Base-by-base conservation (phyloP, 2,797 vertebrate species). In the Smutsia gigantea region DNA sequence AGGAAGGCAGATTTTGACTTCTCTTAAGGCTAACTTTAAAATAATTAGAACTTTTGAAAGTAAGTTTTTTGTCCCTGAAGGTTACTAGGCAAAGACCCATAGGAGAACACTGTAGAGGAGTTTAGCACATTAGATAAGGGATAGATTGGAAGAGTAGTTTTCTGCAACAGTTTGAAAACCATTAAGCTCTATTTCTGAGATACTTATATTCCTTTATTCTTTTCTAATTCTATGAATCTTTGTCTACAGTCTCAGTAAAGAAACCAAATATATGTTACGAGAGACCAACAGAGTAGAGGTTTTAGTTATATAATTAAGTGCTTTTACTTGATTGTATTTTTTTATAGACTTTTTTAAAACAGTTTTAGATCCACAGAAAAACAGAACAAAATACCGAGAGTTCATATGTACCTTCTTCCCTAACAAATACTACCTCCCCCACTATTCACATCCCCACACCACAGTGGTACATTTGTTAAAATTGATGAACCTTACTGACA, bases 141-240 rank as follows among this genome's bases (percentile, higher is more conserved):
- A 29, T 82, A 88, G n/a, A 63, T 72, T 51, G 25, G 25, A 96
- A 94, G 63, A 93, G 3, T 25, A 19, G 53, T 88, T 89, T 91
- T 86, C 63, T 91, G 46, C 74, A 83, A 53, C 51, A 94, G 19
- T 81, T 91, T 92, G 68, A 95, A 86, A 92, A 81, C 31, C 4
- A 1, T 71, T 74, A 53, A 46, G 37, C 19, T 82, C 17, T 78
- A 14, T 84, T 97, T 90, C 29, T 83, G 29, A 83, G 31, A 21
- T 96, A 29, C 89, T 69, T 94, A 64, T 75, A 37, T 81, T 87
- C 23, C 42, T 92, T 86, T 42, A 18, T 94, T 93, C 23, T 49
- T 96, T 96, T 92, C 29, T 86, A 85, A 90, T 85, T 85, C 37
- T 95, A 0, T 94, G 29, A 81, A 29, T 95, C 42, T 83, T 0